Base-by-base conservation (phyloP, 2,888 invertebrate genomes). In the Agonum fuliginosum region DNA sequence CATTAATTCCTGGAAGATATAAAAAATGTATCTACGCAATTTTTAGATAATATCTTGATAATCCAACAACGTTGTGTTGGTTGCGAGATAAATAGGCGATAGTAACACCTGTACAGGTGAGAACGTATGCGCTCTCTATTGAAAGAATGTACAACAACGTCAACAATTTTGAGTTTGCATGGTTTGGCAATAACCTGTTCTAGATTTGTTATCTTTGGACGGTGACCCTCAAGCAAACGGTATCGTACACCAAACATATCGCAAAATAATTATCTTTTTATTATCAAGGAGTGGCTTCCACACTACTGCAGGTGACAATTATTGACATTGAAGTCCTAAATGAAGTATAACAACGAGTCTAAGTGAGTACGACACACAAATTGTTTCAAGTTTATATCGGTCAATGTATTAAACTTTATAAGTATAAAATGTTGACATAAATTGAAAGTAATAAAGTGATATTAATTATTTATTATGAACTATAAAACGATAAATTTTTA, bases 181-280 rank as follows among this genome's bases (percentile, higher is more conserved):
- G 43, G 73, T 73, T 73, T 73, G 73, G 58, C 73, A 62, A 73
- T 73, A 73, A 73, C 73, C 73, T 58, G 73, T 73, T 73, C 73
- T 73, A 73, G 58, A 73, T 73, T 58, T 73, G 73, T 73, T 73
- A 73, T 73, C 73, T 73, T 58, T 73, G 37, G 43, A 54, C 72
- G 51, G 58, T 73, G 73, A 73, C 73, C 73, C 72, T 73, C 62
- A 73, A 62, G 73, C 51, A 62, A 73, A 73, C 62, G 73, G 73
- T 73, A 73, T 73, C 51, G 37, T 41, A 58, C 73, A 43, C 62
- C 12, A 43, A 73, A 58, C 58, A 62, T 73, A 73, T 73, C 73
- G 62, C 41, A 22, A 73, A 73, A 73, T 73, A 62, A 73, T 73
- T 73, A 72, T 73, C 58, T 58, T 72, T 54, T 34, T 41, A 46